Evolutionary conservation across 1,140 invertebrate species (phyloP).

Genomic region (Drosophila fuyamai): DNA sequence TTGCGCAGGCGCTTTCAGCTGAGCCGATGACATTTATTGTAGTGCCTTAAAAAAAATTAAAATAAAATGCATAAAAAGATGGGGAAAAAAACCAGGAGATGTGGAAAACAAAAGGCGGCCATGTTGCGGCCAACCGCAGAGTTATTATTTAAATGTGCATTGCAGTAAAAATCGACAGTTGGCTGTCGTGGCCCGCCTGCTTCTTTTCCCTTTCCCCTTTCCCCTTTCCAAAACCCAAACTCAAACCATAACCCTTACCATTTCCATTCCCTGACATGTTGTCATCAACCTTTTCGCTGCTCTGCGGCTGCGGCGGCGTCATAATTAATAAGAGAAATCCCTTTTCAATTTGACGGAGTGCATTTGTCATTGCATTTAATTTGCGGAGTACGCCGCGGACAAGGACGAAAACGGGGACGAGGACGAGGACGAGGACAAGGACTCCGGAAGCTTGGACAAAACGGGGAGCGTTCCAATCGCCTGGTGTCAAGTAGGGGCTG

Average conservation of each 20-base stretch:
- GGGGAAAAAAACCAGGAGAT: constrained; percentile 25
- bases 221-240: too few relatives aligned
- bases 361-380: constrained; percentile 85
- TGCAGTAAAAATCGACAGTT: constrained; percentile 79
- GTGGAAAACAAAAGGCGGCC: constrained; percentile 76
- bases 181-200: constrained; percentile 37
- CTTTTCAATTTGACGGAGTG: constrained; percentile 84
- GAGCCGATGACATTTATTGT: constrained; percentile 63
- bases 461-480: constrained; percentile 42
- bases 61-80: constrained; percentile 49
- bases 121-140: constrained; percentile 80
- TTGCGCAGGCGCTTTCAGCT: constrained; percentile 75
- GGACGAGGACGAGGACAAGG: neutral
- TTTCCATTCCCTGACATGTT: constrained; percentile 50
- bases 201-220: neutral
- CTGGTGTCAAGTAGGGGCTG: constrained; percentile 82
- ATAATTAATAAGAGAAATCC: constrained; percentile 85
- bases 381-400: constrained; percentile 63
- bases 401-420: neutral
- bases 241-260: constrained; percentile 9
- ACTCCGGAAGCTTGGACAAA: constrained; percentile 67
- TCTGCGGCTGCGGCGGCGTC: constrained; percentile 75
- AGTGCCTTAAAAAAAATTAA: constrained; percentile 14
- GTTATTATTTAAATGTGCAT: constrained; percentile 82
- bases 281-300: constrained; percentile 69